phyloP scores from a whole-genome alignment of 2,797 vertebrate genomes.

The Capromys pilorides region DNA sequence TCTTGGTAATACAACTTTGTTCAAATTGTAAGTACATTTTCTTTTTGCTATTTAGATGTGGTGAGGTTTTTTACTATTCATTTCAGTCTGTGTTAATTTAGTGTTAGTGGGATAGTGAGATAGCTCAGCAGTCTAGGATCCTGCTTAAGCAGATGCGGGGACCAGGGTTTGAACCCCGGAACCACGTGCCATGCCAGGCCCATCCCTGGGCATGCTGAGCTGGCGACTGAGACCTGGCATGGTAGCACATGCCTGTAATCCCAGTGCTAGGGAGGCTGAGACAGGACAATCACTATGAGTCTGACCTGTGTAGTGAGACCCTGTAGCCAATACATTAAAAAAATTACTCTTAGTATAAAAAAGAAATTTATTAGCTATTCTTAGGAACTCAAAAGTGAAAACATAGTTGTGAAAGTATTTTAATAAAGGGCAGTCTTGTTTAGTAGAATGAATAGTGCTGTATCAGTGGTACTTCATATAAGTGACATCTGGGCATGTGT shows the following conservation, averaged over 20 bases:
- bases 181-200: too few species aligned
- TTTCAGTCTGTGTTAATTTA: conserved; percentile 11
- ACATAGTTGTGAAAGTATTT: neutral
- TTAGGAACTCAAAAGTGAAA: neutral
- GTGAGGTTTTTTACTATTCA: neutral
- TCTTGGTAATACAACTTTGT: neutral
- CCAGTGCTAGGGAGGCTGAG: too few species aligned
- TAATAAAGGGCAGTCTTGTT: neutral
- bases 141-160: too few species aligned
- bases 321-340: too few species aligned
- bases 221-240: too few species aligned
- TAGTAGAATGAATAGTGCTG: neutral
- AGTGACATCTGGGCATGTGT: neutral
- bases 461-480: neutral
- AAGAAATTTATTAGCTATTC: neutral
- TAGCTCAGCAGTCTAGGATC: too few species aligned
- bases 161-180: too few species aligned
- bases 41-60: neutral
- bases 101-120: neutral
- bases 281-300: too few species aligned
- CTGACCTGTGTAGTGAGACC: too few species aligned
- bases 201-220: too few species aligned
- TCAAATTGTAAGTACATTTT: neutral
- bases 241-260: too few species aligned
- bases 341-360: neutral